phyloP scores from a whole-genome alignment of 2,888 invertebrate species.

The Spilosoma lubricipeda region DNA sequence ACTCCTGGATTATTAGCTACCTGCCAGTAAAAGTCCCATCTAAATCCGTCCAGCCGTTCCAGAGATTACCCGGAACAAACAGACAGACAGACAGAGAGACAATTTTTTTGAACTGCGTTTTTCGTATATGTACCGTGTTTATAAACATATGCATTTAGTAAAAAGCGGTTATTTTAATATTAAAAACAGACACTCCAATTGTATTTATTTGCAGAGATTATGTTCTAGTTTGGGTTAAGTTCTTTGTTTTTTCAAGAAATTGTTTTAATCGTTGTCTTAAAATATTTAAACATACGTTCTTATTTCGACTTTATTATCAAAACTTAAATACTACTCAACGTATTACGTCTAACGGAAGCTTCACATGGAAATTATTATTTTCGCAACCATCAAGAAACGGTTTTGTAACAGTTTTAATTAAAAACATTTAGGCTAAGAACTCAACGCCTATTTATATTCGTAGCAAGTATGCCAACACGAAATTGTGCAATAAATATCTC shows the following conservation, averaged over 20 bases:
- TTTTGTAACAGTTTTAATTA: constrained; percentile 70
- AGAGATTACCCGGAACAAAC: no score
- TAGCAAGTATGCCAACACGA: constrained; percentile 53
- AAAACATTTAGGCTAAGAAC: constrained; percentile 77
- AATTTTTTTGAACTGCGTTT: no score
- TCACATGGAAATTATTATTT: constrained; percentile 39
- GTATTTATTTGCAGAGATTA: no score
- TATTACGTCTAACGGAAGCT: constrained; percentile 23
- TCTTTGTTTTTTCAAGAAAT: neutral
- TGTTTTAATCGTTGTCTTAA: neutral
- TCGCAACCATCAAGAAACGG: constrained; percentile 56
- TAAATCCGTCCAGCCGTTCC: no score
- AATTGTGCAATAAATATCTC: constrained; percentile 73
- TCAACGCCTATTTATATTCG: constrained; percentile 71
- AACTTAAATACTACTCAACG: neutral
- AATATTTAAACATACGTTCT: neutral
- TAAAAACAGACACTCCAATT: no score
- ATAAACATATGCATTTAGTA: no score
- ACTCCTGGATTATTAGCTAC: no score
- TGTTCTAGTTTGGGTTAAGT: neutral
- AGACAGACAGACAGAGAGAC: no score
- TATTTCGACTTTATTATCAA: neutral
- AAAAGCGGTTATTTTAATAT: no score
- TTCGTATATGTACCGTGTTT: no score
- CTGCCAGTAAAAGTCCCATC: no score